A percentile compares a stretch with the other conserved stretches of the same genome.
These are phyloP conservation scores for Tetrax tetrax DNA, from an alignment of 2,113 vertebrate species.

Conservation along the genomic window DNA sequence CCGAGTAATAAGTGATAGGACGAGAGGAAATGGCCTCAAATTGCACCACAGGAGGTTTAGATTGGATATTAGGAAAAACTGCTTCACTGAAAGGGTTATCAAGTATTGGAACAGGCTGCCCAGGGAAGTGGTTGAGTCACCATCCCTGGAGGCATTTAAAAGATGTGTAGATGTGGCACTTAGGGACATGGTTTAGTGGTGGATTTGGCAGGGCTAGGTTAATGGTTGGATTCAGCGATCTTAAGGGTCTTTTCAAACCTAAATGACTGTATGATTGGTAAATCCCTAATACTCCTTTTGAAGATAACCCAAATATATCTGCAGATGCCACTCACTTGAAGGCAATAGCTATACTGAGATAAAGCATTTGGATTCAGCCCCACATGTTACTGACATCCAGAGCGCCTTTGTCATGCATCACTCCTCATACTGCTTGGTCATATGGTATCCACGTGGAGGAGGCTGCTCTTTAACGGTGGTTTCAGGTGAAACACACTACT, in stretches of 20 bases:
- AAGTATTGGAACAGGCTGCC: too few species aligned
- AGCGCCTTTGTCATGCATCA: background rate
- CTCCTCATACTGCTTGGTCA: background rate
- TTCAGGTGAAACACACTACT: background rate
- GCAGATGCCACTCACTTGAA: background rate
- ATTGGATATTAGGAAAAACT: background rate
- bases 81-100: background rate
- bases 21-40: background rate
- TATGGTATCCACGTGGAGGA: background rate
- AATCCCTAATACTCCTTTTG: background rate
- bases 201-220: background rate
- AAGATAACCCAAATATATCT: background rate
- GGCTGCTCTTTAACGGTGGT: background rate
- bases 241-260: background rate
- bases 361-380: background rate
- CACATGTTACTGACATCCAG: background rate
- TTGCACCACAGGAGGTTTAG: background rate
- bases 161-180: too few species aligned
- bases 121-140: too few species aligned
- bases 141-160: too few species aligned
- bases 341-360: background rate
- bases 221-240: fast-evolving
- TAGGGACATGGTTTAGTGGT: too few species aligned
- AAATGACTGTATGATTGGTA: background rate
- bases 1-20: background rate